A percentile compares a stretch with the other conserved stretches of the same genome.
Conservation (phyloP, 30 jellyfish, hydroid and myxozoan species). For the Chrysaora quinquecirrha region DNA sequence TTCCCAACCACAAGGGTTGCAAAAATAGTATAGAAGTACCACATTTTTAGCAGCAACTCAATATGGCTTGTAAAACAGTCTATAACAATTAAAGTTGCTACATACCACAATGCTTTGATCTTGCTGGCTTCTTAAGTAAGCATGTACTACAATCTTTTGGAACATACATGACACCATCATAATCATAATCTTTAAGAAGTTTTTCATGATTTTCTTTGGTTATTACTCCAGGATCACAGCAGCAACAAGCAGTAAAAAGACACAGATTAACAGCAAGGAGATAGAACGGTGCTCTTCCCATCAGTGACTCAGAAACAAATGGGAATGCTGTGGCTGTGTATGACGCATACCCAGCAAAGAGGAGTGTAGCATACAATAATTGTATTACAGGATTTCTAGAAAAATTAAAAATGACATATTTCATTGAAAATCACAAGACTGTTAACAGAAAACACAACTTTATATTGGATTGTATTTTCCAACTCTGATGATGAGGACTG, state of each 20-base stretch:
- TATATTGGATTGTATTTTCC: no score
- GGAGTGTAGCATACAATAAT: constrained; percentile 61
- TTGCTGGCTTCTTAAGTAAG: constrained; percentile 82
- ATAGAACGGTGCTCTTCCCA: constrained; percentile 75
- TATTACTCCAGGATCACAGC: constrained; percentile 81
- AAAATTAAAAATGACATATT: neutral
- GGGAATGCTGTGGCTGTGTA: constrained; percentile 82
- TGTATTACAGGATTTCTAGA: constrained; percentile 86
- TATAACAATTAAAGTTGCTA: no score
- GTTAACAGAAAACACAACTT: no score
- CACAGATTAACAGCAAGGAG: constrained; percentile 65
- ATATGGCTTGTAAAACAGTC: no score
- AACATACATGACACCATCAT: constrained; percentile 72
- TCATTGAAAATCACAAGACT: neutral
- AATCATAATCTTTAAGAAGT: constrained; percentile 44
- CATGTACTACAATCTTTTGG: constrained; percentile 81
- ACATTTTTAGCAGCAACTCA: no score
- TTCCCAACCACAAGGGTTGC: no score
- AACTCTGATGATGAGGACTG: no score
- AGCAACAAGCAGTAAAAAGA: constrained; percentile 74
- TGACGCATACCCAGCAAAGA: constrained; percentile 68
- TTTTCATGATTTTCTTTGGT: constrained; percentile 28
- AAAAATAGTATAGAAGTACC: no score
- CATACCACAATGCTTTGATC: constrained; percentile 96
- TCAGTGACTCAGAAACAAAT: constrained; percentile 70